A percentile compares a stretch with the other conserved stretches of the same genome.
phyloP scores from a whole-genome alignment of 2,888 invertebrate species.

The Julus scanicus region DNA sequence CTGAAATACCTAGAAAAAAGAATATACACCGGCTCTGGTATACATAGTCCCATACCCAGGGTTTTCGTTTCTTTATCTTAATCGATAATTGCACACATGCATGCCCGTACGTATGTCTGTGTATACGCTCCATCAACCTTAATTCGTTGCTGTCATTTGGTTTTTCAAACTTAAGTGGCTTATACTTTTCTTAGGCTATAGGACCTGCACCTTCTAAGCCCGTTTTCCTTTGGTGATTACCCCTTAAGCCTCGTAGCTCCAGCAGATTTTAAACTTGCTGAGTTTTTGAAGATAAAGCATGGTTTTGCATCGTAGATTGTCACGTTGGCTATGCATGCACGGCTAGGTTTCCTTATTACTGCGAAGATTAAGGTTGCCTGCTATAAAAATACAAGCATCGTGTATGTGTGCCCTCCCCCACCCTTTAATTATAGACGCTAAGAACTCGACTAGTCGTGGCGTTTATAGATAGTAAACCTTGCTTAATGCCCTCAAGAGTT shows the following conservation, averaged over 20 bases:
- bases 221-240: slow-evolving; percentile 2
- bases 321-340: slow-evolving; percentile 17
- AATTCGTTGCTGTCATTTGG: slow-evolving; percentile 45
- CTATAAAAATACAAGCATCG: slow-evolving; percentile 14
- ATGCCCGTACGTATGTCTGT: slow-evolving; percentile 22
- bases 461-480: slow-evolving; percentile 30
- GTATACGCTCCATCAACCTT: slow-evolving; percentile 42
- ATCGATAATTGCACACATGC: slow-evolving; percentile 45
- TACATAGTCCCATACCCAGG: neutral
- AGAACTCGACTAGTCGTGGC: slow-evolving; percentile 2
- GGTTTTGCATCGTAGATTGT: slow-evolving; percentile 33
- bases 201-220: neutral
- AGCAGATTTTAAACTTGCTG: slow-evolving; percentile 38
- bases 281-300: slow-evolving; percentile 34
- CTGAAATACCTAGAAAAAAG: neutral
- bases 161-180: slow-evolving; percentile 45
- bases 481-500: slow-evolving; percentile 32
- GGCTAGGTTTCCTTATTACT: neutral
- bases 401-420: neutral
- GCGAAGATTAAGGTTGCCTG: neutral
- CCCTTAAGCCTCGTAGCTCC: neutral
- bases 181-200: slow-evolving; percentile 26
- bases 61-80: neutral
- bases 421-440: slow-evolving; percentile 38
- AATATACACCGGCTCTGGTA: neutral